A percentile compares a stretch with the other conserved stretches of the same genome.
phyloP scores from a whole-genome alignment of 2,888 invertebrate species.

The Drosophila sordidapex region DNA sequence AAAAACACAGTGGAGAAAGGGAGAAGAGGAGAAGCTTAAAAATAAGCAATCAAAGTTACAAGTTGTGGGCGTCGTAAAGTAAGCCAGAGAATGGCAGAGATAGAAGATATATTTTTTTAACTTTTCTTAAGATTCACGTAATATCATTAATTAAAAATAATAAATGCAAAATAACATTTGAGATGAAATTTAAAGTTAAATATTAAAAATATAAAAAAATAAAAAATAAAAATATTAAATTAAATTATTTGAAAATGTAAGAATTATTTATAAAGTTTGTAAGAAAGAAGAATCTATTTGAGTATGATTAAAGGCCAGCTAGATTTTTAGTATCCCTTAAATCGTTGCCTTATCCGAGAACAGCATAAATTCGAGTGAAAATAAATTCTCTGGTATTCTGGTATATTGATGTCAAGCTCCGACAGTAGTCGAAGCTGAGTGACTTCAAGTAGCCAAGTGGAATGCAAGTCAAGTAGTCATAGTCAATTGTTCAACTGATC shows the following conservation, averaged over 20 bases:
- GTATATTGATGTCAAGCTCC: constrained; percentile 58
- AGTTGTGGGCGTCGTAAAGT: constrained; percentile 11
- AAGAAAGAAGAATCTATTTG: background rate
- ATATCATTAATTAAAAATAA: background rate
- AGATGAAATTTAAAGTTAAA: background rate
- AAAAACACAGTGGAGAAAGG: background rate
- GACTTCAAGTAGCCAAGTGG: constrained; percentile 32
- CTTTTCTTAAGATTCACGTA: too few species aligned
- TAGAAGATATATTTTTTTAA: too few species aligned
- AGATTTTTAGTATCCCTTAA: background rate
- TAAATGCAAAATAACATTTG: background rate
- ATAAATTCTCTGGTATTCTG: constrained; percentile 1
- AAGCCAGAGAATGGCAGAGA: background rate
- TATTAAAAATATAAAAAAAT: background rate
- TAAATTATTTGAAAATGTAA: background rate
- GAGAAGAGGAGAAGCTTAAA: constrained; percentile 33
- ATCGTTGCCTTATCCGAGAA: background rate
- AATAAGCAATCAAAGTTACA: constrained; percentile 7
- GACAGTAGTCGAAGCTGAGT: constrained; percentile 47
- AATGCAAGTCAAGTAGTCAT: constrained; percentile 64
- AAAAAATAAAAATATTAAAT: background rate
- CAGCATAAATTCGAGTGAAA: background rate
- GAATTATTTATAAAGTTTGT: background rate
- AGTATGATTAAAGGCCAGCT: background rate
- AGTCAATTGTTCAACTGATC: constrained; percentile 46